These are phyloP conservation scores for Hippoglossus hippoglossus DNA, from an alignment of 2,797 vertebrate genomes.

Conservation along the genomic window DNA sequence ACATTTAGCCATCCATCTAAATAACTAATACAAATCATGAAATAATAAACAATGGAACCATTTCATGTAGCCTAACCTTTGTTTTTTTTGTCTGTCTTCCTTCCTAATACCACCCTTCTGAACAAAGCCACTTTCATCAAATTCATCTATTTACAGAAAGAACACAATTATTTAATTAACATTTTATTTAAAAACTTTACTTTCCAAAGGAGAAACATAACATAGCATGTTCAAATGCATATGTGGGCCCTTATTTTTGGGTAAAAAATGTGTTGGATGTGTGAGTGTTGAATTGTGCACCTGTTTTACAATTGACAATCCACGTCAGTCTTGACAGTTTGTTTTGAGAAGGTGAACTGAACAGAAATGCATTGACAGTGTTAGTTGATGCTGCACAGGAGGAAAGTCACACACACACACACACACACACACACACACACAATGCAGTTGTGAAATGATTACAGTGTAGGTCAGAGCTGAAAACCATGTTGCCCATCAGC, in stretches of 20 bases:
- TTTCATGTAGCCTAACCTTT: neutral
- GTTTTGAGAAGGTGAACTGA: constrained; percentile 36
- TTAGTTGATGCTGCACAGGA: constrained; percentile 11
- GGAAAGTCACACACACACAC: neutral
- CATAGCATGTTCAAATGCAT: constrained; percentile 49
- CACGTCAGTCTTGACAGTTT: constrained; percentile 38
- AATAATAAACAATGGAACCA: neutral
- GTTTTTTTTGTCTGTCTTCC: too few species aligned
- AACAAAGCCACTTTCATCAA: neutral
- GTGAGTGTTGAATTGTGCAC: constrained; percentile 9
- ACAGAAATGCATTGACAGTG: constrained; percentile 23
- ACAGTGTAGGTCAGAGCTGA: neutral
- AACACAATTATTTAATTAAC: constrained; percentile 4
- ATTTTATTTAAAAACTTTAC: constrained; percentile 80
- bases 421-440: neutral
- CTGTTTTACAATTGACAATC: constrained; percentile 24
- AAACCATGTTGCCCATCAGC: neutral
- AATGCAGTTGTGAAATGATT: neutral
- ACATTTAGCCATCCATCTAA: constrained; percentile 15
- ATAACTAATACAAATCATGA: neutral
- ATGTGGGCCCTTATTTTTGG: constrained; percentile 17
- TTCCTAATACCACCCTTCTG: neutral
- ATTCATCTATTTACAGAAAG: neutral
- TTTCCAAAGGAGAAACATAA: constrained; percentile 83
- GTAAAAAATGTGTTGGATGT: neutral